Evolutionary conservation across 1,140 invertebrate genomes (phyloP).

Genomic region (Panulirus ornatus): DNA sequence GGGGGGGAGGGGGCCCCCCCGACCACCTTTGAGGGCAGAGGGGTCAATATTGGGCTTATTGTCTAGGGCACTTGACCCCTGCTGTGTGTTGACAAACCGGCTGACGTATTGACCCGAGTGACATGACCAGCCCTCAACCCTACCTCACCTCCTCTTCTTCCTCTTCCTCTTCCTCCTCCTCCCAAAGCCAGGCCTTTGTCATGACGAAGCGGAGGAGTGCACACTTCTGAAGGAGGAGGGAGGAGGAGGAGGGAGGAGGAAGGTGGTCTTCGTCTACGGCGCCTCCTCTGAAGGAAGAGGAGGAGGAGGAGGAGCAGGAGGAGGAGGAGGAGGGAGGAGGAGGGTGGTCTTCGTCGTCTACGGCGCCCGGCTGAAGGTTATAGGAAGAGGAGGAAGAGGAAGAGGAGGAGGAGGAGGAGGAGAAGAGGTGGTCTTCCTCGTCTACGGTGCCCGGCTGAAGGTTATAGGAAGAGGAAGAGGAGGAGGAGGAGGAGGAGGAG

Average conservation of each 20-base stretch:
- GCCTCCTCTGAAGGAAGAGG: no score
- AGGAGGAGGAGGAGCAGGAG: slow-evolving; percentile 9
- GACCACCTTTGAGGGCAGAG: background rate
- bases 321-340: slow-evolving; percentile 9
- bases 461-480: background rate
- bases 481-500: background rate
- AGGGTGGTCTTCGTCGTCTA: no score
- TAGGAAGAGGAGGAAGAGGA: background rate
- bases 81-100: slow-evolving; percentile 1
- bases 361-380: no score
- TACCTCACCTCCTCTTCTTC: no score
- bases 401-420: background rate
- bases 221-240: background rate
- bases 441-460: no score
- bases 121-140: background rate
- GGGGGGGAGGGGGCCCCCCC: no score
- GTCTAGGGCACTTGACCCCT: background rate
- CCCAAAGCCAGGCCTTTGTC: no score
- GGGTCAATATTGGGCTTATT: background rate
- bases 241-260: background rate
- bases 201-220: slow-evolving; percentile 14
- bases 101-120: slow-evolving; percentile 23
- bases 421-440: no score
- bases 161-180: no score
- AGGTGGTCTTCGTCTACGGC: background rate